Evolutionary conservation across 2,797 vertebrate genomes (phyloP).

Genomic region (Tenualosa ilisha): DNA sequence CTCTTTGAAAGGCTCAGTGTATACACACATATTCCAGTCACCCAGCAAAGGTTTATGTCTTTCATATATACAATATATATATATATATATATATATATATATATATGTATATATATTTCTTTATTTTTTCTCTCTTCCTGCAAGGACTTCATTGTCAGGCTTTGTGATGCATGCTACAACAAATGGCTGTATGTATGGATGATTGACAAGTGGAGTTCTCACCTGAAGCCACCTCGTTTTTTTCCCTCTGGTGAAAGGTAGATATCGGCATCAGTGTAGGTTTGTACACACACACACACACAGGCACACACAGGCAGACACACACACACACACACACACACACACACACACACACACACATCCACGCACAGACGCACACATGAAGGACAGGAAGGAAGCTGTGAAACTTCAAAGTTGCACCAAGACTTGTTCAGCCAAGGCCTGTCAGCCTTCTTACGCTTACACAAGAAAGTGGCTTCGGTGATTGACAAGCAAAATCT

Average conservation of each 20-base stretch:
- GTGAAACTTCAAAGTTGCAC: not conserved
- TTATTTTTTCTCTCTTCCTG: not conserved
- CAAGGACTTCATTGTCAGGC: not conserved
- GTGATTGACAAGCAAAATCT: not conserved
- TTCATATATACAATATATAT: not conserved
- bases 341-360: not conserved
- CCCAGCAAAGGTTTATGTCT: not conserved
- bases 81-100: not conserved
- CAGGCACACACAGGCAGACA: not conserved
- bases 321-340: not conserved
- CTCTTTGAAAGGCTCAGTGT: not conserved
- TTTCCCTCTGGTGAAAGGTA: not conserved
- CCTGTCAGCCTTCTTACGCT: not conserved
- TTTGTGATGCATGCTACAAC: not conserved
- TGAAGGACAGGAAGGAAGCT: not conserved
- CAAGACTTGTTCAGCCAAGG: not conserved
- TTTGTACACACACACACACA: not conserved
- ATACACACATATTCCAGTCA: not conserved
- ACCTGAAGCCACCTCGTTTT: not conserved
- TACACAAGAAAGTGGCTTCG: not conserved
- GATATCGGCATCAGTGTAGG: not conserved
- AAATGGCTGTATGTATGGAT: not conserved
- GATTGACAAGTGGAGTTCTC: constrained; percentile 14
- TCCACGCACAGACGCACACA: not conserved
- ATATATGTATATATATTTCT: not conserved